Percentiles rank a stretch among this genome's conserved stretches.
Evolutionary conservation across 2,113 vertebrate species (phyloP).

Genomic region (Macaca nemestrina): DNA sequence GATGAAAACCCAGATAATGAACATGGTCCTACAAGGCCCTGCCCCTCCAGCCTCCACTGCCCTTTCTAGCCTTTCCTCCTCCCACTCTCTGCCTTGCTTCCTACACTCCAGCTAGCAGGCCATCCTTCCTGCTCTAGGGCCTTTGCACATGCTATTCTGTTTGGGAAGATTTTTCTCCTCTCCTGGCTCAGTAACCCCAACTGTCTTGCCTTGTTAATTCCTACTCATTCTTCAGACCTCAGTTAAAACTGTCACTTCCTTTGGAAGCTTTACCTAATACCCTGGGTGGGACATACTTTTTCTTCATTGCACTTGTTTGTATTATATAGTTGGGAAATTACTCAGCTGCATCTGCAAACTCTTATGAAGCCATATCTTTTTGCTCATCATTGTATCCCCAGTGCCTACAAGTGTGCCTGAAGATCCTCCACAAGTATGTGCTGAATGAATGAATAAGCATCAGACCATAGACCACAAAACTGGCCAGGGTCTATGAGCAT

Average conservation of each 20-base stretch:
- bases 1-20: not conserved
- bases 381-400: not conserved
- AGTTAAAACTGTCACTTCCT: not conserved
- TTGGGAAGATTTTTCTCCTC: not conserved
- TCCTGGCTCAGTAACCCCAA: not conserved
- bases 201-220: not conserved
- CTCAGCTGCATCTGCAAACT: not conserved
- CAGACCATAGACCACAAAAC: not conserved
- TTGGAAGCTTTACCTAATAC: not conserved
- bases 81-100: not conserved
- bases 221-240: not conserved
- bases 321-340: slow-evolving; percentile 9
- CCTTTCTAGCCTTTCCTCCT: not conserved
- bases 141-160: not conserved
- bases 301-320: not conserved
- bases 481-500: not conserved
- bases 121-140: not conserved
- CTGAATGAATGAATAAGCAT: not conserved
- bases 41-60: too few relatives aligned
- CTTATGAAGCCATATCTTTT: not conserved
- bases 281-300: not conserved
- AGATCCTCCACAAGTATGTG: not conserved
- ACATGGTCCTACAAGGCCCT: not conserved
- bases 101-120: not conserved
- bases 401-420: not conserved